Evolutionary conservation across 2,113 vertebrate species (phyloP), one percentile per base, ranked within the genome.

Genomic region (Mastomys natalensis): DNA sequence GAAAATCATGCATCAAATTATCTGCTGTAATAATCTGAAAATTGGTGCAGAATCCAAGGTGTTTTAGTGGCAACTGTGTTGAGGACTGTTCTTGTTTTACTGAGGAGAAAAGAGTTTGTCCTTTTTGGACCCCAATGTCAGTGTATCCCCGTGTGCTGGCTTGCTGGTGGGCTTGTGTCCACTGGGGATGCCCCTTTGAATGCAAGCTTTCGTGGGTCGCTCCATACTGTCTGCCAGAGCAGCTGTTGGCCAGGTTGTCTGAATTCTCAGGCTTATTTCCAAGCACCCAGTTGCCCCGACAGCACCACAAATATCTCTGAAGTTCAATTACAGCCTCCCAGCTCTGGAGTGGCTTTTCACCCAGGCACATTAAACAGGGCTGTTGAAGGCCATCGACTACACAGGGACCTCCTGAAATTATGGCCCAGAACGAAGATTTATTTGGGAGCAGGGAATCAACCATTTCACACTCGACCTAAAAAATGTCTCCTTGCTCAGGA

Each of bases 211-310:
- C 16, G 5, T 29, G 51, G 73, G 37, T n/a, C 17, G 1, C 29
- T n/a, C 10, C 0, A 2, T 62, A 10, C 40, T 0, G 0, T 7
- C 2, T 1, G 17, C 60, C 60, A 4, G 15, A 58, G 68, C 40
- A 2, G 68, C 80, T 1, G 8, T 12, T 1, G 31, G 43, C 19
- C n/a, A 81, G 48, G 34, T 45, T 51, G 43, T 17, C 1, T 70
- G 68, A 77, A 7, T 16, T 51, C 51, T n/a, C 55, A 19, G 3
- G 17, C 1, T 70, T 2, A 4, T 90, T 62, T 84, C 58, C 43
- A 29, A 53, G 76, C 19, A 58, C 9, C 40, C 40, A 8, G 34
- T 5, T 31, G 8, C 53, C 16, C 60, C 37, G 2, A 51, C 51
- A 55, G 17, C 4, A n/a, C 45, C 26, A 10, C 43, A 7, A 6